Evolutionary conservation across 2,113 vertebrate species (phyloP).

Genomic region (Gorsachius goisagi): DNA sequence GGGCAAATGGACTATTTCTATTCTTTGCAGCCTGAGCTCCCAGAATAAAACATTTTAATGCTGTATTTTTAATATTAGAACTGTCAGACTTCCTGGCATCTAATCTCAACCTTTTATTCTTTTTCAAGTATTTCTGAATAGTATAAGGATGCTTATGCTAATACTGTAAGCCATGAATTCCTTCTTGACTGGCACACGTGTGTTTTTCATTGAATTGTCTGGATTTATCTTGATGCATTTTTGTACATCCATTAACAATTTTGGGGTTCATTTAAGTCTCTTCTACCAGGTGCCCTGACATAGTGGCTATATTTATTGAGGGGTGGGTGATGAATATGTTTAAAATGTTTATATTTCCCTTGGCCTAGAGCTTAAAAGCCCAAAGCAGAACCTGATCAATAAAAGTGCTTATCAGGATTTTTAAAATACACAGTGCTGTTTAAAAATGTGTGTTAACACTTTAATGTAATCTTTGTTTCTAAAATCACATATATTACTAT

Average conservation of each 20-base stretch:
- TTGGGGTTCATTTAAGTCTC: neutral
- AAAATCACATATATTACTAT: neutral
- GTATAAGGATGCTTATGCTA: neutral
- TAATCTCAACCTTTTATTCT: conserved; percentile 10
- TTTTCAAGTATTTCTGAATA: conserved; percentile 46
- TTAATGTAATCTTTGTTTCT: conserved; percentile 1
- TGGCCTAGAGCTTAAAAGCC: conserved; percentile 12
- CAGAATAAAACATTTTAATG: neutral
- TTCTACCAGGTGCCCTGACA: neutral
- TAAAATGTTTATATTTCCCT: conserved; percentile 33
- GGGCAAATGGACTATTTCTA: neutral
- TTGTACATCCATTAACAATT: conserved; percentile 20
- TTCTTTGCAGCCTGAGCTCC: neutral
- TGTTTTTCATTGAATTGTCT: conserved; percentile 8
- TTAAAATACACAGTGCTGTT: neutral
- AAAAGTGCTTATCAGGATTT: neutral
- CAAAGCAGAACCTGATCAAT: conserved; percentile 8
- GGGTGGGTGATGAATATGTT: neutral
- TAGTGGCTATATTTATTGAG: neutral
- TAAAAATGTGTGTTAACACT: conserved; percentile 31
- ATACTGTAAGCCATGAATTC: conserved; percentile 21
- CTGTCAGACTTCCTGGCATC: conserved; percentile 23
- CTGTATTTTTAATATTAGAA: conserved; percentile 11
- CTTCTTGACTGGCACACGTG: neutral
- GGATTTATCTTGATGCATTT: conserved; percentile 37